Base-by-base conservation (phyloP, 2,797 vertebrate species). In the Sebastes kiyomatsui region DNA sequence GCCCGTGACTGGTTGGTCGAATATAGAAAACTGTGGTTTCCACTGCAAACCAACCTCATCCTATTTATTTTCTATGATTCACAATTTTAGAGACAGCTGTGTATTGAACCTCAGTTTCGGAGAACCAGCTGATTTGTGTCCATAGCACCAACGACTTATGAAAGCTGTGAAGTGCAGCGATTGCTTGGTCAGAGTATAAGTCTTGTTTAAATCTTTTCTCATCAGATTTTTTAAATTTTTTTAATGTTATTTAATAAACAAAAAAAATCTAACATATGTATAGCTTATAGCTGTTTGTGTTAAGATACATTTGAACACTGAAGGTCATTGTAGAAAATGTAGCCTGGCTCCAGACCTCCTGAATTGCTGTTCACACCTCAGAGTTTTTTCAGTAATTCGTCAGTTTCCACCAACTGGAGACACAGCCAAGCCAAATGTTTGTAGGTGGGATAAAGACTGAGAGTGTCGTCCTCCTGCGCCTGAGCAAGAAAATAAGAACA, bases 21-120 rank as follows among this genome's bases (percentile, higher is more conserved):
- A n/a, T 75, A 80, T 60, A 58, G 71, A 78, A 79, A 80, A 55
- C 13, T 67, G 75, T 55, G 67, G 72, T 78, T 82, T 82, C 13
- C 22, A 49, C 61, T 35, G 65, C 22, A 38, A 67, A 30, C 52
- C 35, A 7, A 55, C 52, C 28, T 55, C 13, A 2, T 78, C 56
- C 14, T 22, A 5, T 72, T 72, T 38, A 78, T n/a, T 62, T 59
- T 66, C 18, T 65, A 2, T 23, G 59, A 58, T 32, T 58, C 30
- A 25, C 18, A 7, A 22, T 55, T 65, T 68, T 35, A 35, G 23
- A 55, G 49, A 58, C 54, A n/a, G 10, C 58, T 68, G 18, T 12
- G 22, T 4, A 3, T 16, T 27, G 4, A 52, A 28, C 27, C 12
- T 27, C 23, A 16, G 54, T 61, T 71, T 59, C 55, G 23, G 30